Conservation (phyloP, 2,888 invertebrate species). For the Nebria brevicollis region DNA sequence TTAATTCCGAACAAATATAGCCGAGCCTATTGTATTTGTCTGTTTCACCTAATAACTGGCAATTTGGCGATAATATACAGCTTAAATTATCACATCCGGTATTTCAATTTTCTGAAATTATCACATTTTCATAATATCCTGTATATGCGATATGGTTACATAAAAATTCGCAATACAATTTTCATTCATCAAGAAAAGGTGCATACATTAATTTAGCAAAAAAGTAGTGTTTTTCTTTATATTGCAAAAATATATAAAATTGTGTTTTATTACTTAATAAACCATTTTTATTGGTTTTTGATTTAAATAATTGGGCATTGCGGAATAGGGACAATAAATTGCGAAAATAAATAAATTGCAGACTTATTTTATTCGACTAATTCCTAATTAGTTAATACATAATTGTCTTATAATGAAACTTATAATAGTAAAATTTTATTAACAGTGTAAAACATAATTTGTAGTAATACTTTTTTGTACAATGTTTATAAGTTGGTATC, state of each 20-base stretch:
- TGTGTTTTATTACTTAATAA: no score
- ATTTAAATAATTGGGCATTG: no score
- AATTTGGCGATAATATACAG: conserved; percentile 26
- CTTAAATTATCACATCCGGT: conserved; percentile 35
- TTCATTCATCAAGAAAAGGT: neutral
- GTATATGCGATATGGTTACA: neutral
- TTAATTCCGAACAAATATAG: conserved; percentile 24
- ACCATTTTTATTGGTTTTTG: no score
- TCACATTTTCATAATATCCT: conserved; percentile 37
- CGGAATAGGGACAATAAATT: neutral
- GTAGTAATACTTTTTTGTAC: neutral
- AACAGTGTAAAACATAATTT: neutral
- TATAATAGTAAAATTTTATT: neutral
- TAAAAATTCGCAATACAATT: neutral
- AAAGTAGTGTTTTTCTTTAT: no score
- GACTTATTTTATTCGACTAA: conserved; percentile 5
- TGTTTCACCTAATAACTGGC: conserved; percentile 30
- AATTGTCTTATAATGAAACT: neutral
- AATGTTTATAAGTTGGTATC: neutral
- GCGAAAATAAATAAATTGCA: neutral
- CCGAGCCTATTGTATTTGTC: conserved; percentile 19
- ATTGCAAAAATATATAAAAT: no score
- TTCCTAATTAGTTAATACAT: conserved; percentile 4
- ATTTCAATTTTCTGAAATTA: conserved; percentile 16
- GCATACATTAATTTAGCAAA: no score